phyloP scores from a whole-genome alignment of 2,888 invertebrate species.

The Ditula angustiorana region DNA sequence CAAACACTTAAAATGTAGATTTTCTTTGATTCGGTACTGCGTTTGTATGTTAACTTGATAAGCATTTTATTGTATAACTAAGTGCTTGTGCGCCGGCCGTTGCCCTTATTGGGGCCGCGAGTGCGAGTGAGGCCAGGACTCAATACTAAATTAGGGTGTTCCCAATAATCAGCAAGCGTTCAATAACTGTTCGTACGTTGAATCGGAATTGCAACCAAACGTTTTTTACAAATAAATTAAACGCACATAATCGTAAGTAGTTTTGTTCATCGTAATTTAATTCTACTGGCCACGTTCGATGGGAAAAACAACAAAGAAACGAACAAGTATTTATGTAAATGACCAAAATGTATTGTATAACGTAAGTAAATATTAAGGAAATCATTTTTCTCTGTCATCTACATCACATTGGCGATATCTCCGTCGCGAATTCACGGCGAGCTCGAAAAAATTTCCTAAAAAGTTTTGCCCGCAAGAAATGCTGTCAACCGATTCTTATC shows the following conservation, averaged over 20 bases:
- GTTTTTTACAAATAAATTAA: conserved; percentile 71
- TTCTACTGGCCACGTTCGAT: conserved; percentile 45
- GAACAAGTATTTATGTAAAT: conserved; percentile 38
- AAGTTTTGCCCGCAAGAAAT: conserved; percentile 33
- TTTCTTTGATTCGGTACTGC: conserved; percentile 66
- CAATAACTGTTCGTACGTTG: conserved; percentile 61
- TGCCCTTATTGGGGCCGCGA: conserved; percentile 55
- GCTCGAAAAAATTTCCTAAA: conserved; percentile 29
- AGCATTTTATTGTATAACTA: conserved; percentile 63
- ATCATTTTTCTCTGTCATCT: conserved; percentile 31
- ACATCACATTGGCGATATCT: conserved; percentile 22
- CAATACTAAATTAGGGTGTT: conserved; percentile 47
- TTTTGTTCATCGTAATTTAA: conserved; percentile 60
- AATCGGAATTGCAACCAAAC: conserved; percentile 63
- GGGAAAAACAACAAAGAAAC: conserved; percentile 20
- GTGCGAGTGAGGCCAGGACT: conserved; percentile 44
- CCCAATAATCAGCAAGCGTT: conserved; percentile 46
- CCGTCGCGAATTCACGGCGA: conserved; percentile 21
- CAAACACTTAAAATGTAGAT: conserved; percentile 61
- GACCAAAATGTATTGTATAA: conserved; percentile 38
- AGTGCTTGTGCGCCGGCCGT: conserved; percentile 61
- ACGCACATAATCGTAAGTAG: conserved; percentile 75
- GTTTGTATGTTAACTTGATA: conserved; percentile 70
- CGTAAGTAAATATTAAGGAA: conserved; percentile 38
- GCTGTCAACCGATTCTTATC: conserved; percentile 32